phyloP scores from a whole-genome alignment of 2,888 invertebrate species.

The Pachliopta kotzebuea region DNA sequence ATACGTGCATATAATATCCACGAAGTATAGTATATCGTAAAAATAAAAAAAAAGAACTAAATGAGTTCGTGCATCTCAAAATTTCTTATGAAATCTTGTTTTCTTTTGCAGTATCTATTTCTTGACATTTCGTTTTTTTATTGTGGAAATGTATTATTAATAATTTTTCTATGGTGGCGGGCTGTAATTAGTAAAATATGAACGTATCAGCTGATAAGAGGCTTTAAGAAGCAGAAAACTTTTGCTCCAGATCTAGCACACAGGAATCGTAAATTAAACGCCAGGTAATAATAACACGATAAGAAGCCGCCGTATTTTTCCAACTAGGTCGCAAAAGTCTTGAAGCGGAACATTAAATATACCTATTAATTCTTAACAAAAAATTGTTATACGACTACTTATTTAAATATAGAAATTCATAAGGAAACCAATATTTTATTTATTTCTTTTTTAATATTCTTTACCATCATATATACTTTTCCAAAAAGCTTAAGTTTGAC shows the following conservation, averaged over 20 bases:
- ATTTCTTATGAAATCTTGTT: background rate
- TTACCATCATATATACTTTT: no score
- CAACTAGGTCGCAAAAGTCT: conserved; percentile 51
- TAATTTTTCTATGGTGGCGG: background rate
- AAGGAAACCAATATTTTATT: background rate
- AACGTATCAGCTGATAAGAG: conserved; percentile 4
- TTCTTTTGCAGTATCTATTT: background rate
- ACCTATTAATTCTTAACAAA: conserved; percentile 30
- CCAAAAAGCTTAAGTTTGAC: no score
- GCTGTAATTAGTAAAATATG: background rate
- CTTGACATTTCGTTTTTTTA: no score
- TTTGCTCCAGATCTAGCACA: conserved; percentile 56
- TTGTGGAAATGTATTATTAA: no score
- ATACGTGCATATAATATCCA: no score
- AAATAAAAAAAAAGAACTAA: no score
- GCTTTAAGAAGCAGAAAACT: conserved; percentile 39
- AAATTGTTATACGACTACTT: background rate
- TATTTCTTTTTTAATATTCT: background rate
- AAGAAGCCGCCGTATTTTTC: conserved; percentile 58
- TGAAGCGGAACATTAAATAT: conserved; percentile 48
- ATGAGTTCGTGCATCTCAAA: no score
- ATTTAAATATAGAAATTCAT: background rate
- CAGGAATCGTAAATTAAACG: conserved; percentile 57
- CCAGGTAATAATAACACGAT: conserved; percentile 54
- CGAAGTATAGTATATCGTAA: no score